phyloP scores from a whole-genome alignment of 2,113 vertebrate genomes.

The Varanus salvator region DNA sequence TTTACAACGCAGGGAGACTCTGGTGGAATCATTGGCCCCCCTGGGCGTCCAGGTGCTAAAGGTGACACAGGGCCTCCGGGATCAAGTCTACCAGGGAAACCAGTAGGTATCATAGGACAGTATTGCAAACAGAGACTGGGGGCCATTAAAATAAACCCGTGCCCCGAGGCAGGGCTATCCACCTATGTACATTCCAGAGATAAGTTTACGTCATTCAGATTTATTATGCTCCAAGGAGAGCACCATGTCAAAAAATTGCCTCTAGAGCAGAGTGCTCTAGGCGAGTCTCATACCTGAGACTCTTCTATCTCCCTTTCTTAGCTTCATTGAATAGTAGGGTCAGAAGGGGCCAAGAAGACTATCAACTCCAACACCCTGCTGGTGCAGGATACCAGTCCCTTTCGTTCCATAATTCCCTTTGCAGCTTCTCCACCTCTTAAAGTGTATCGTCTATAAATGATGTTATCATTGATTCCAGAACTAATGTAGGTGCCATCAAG shows the following conservation, averaged over 20 bases:
- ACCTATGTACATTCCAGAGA: background rate
- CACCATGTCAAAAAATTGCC: background rate
- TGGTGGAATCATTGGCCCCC: slow-evolving; percentile 83
- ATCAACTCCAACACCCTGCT: too few species aligned
- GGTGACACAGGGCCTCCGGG: slow-evolving; percentile 89
- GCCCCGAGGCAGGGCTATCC: background rate
- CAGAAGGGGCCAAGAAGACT: too few species aligned
- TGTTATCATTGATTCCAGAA: background rate
- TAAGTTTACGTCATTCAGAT: background rate
- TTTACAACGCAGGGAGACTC: slow-evolving; percentile 84
- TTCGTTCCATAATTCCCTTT: background rate
- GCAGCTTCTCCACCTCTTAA: background rate
- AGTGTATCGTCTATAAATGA: background rate
- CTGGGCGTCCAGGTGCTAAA: slow-evolving; percentile 89
- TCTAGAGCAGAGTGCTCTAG: background rate
- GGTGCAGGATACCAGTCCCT: too few species aligned
- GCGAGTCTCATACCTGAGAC: background rate
- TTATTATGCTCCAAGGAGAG: background rate
- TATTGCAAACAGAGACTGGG: background rate
- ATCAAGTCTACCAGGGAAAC: slow-evolving; percentile 76
- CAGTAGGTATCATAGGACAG: slow-evolving; percentile 72
- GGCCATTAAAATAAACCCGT: background rate
- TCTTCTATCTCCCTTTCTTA: background rate
- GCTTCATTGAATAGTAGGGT: too few species aligned
- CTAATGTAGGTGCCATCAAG: background rate